Evolutionary conservation across 2,113 vertebrate genomes (phyloP), one percentile per base, ranked within the genome.

Genomic region (Passer domesticus): DNA sequence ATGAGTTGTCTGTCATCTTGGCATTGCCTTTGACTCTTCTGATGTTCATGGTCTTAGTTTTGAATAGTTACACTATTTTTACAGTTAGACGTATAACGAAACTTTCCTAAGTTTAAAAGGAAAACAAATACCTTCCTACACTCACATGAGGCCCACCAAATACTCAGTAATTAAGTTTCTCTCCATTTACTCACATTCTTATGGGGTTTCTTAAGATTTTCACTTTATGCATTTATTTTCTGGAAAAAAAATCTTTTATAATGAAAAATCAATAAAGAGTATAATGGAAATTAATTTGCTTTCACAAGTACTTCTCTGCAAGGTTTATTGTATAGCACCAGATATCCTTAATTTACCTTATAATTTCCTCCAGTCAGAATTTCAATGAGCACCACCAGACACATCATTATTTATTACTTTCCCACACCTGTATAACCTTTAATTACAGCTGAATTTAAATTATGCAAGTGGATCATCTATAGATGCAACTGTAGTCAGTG

Each of bases 161-260:
- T 53, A 68, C 12, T 83, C 28, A 73, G 7, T 44, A 67, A 31
- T 52, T n/a, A 47, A 28, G 8, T 58, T 81, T 59, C 11, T 77
- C 24, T 68, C 5, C 2, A 35, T 67, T 67, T 67, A 37, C 9
- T 63, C 4, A 62, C 8, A 79, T 83, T 52, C 15, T 69, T 43
- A n/a, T 7, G 39, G 5, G 8, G 3, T 82, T 92, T 69, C 27
- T 58, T 56, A 62, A 59, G 18, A 63, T 35, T 59, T 75, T 83
- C 6, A 33, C 14, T 63, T 67, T 67, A 9, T 28, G 63, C 33
- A 24, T 46, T 12, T 43, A 58, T 72, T 73, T 28, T 0, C 3
- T 8, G 1, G 0, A 1, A 14, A 15, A n/a, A 70, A 22, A 41
- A 15, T 58, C 6, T 76, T 5, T 39, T 53, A 17, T 37, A 5